Conservation (phyloP, 2,113 vertebrate species). For the Aythya baeri region DNA sequence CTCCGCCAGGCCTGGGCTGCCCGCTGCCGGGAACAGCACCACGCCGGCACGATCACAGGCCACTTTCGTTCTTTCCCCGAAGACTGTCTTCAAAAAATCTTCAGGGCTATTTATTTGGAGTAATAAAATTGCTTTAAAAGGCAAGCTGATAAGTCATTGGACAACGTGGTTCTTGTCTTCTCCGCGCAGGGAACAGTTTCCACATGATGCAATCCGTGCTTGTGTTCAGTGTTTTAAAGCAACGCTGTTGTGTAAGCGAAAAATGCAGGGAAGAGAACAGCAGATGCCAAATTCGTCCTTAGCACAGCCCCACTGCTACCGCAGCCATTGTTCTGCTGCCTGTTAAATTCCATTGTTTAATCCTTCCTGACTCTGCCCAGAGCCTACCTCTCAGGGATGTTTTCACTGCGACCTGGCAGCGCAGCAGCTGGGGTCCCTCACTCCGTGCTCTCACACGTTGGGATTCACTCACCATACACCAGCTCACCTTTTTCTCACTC, state of each 20-base stretch:
- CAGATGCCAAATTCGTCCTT: not conserved
- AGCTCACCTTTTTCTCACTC: not conserved
- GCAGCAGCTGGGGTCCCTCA: fast-evolving
- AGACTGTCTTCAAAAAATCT: fast-evolving
- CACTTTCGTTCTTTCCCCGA: not conserved
- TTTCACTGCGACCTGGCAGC: fast-evolving
- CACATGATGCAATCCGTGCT: fast-evolving
- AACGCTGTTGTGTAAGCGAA: not conserved
- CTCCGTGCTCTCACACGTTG: fast-evolving
- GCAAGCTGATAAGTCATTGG: not conserved
- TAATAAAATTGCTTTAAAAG: not conserved
- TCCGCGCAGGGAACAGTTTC: not conserved
- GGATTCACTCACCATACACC: fast-evolving
- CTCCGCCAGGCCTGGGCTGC: not conserved
- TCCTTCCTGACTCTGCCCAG: not conserved
- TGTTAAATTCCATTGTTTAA: not conserved
- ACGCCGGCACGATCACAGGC: not conserved
- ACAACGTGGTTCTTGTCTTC: not conserved
- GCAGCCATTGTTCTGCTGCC: too few relatives aligned
- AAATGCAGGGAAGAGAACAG: not conserved
- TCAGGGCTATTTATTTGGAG: not conserved
- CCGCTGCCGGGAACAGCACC: not conserved
- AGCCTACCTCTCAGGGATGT: fast-evolving
- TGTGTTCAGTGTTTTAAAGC: not conserved
- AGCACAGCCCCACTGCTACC: not conserved